A percentile compares a stretch with the other conserved stretches of the same genome.
These are phyloP conservation scores for Scylla paramamosain DNA, from an alignment of 1,140 invertebrate genomes.

Conservation along the genomic window DNA sequence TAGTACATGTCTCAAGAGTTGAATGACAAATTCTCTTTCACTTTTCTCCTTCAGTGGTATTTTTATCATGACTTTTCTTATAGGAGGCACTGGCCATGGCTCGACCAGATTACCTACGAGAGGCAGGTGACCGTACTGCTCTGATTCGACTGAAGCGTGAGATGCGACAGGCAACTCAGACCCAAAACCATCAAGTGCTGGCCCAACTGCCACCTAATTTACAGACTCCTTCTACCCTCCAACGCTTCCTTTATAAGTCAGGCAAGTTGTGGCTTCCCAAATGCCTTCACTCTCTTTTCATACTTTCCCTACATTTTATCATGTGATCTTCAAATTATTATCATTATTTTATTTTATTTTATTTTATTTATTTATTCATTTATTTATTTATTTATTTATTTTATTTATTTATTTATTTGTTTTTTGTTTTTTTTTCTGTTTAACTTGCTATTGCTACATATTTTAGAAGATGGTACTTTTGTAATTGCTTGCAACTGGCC, in stretches of 20 bases:
- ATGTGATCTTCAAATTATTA: background rate
- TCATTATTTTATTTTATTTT: too few relatives aligned
- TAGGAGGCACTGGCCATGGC: conserved; percentile 65
- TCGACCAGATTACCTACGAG: conserved; percentile 56
- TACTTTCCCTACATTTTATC: too few relatives aligned
- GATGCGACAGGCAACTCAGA: conserved; percentile 55
- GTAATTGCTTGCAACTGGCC: background rate
- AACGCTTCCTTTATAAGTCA: conserved; percentile 67
- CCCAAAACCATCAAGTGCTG: conserved; percentile 60
- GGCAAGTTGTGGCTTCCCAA: conserved; percentile 24
- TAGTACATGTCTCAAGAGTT: background rate
- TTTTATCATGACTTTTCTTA: background rate
- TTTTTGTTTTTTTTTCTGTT: background rate
- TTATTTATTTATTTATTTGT: background rate
- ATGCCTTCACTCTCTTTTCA: background rate
- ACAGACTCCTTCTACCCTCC: conserved; percentile 66
- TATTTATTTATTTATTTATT: background rate
- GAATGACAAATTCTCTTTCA: background rate
- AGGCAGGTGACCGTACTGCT: conserved; percentile 57
- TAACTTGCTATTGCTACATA: background rate
- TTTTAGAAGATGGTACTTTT: background rate
- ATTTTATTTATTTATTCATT: background rate
- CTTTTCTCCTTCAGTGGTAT: background rate
- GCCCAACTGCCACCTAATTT: conserved; percentile 65
- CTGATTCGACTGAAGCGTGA: conserved; percentile 66